Base-by-base conservation (phyloP, 2,113 vertebrate genomes). In the Hymenochirus boettgeri region DNA sequence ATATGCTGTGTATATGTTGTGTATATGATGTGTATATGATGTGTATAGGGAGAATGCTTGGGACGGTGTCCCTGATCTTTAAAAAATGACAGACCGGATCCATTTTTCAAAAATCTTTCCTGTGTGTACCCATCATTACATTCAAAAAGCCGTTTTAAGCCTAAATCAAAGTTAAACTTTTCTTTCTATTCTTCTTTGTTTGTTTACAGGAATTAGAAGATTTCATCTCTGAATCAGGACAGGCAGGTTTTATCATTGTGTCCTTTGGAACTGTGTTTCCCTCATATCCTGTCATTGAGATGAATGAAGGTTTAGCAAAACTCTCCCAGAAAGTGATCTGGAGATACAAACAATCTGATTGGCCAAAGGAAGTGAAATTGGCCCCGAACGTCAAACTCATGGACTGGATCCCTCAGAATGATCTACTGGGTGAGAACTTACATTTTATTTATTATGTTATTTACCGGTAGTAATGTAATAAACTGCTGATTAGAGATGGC, bases 211-310 rank as follows among this genome's bases (percentile, higher is more conserved):
- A 84, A 24, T 61, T 86, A 24, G 69, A 88, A 67, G 51, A 70
- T 19, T 85, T 84, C 70, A 79, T 79, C 29, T 56, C 63, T n/a
- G 75, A 64, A 53, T 75, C 66, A 64, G 80, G 76, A 58, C 74
- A 80, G 19, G 23, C 71, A 0, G 80, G 80, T 31, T 86, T 88
- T 62, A 73, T 80, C 2, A 71, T 82, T 4, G 80, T 89, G 69
- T 61, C 73, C 3, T 62, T 87, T 52, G 79, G 79, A 1, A 79
- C 84, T 2, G 64, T 85, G 74, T 9, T 85, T 5, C 71, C 73
- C 2, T 75, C 62, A 7, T 25, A 72, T 7, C 77, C 79, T 37
- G 22, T 76, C 19, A 62, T 70, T 15, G 46, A 51, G 1, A 74
- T 82, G 69, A 80, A 77, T 17, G 62, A 17, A 3, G 76, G 74